Evolutionary conservation across 2,113 vertebrate species (phyloP).

Genomic region (Syngnathus scovelli): DNA sequence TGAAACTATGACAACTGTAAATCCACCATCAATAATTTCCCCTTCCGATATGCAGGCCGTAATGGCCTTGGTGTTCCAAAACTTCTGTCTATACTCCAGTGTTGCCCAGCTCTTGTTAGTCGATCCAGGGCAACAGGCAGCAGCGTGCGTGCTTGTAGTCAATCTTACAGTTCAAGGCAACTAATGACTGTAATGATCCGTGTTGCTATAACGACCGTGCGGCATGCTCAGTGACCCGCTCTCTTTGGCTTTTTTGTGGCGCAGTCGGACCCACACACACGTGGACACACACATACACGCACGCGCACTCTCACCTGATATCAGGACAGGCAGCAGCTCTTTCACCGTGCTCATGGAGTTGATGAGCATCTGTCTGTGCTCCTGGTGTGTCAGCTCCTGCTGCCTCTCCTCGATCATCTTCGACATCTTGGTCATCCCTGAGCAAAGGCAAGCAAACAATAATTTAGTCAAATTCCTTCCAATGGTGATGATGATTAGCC

Average conservation of each 20-base stretch:
- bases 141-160: conserved; percentile 19
- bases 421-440: conserved; percentile 99
- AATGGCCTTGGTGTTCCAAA: no score
- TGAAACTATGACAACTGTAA: no score
- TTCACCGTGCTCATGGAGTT: conserved; percentile 95
- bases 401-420: conserved; percentile 99
- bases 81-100: no score
- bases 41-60: no score
- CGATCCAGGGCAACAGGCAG: conserved; percentile 6
- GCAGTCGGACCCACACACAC: conserved; percentile 63
- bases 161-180: conserved; percentile 36
- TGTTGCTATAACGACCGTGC: conserved; percentile 62
- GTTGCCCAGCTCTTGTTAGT: conserved; percentile 4
- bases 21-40: no score
- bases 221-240: conserved; percentile 36
- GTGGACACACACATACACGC: conserved; percentile 19
- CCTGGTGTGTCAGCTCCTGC: conserved; percentile 95
- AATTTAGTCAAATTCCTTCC: neutral
- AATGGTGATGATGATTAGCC: no score
- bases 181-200: conserved; percentile 66
- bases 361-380: conserved; percentile 91
- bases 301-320: conserved; percentile 79
- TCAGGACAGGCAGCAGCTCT: conserved; percentile 91
- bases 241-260: conserved; percentile 6
- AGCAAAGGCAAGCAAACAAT: conserved; percentile 2